Evolutionary conservation across 2,797 vertebrate species (phyloP), one percentile per base, ranked within the genome.

Genomic region (Sternotherus odoratus): DNA sequence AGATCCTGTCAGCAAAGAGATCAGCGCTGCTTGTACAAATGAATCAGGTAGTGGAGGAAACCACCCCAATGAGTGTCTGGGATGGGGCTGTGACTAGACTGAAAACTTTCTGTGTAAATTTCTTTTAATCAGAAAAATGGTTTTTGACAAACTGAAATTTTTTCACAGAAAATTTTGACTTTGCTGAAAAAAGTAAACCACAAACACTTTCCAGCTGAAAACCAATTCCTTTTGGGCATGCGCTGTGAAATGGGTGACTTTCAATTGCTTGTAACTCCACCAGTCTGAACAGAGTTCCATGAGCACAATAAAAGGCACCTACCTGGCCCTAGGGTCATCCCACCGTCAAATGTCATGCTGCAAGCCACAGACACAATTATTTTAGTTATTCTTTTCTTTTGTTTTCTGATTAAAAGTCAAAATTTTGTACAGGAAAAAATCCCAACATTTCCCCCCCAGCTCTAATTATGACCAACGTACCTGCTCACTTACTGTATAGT

Each of bases 21-120:
- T 95, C 93, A 43, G 66, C 87, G 19, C 75, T 96, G 50, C 89
- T 97, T 36, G 82, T 95, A 15, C 89, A 96, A 87, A 95, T 95
- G 96, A 97, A 97, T 77, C 94, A 97, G 94, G 95, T 97, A 85
- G 72, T 74, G 57, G 30, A 46, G 46, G 33, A 81, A 69, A 5
- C 33, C 19, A 36, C 63, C 63, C 19, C n/a, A 69, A n/a, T n/a
- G 63, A 66, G 33, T 21, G n/a, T n/a, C 17, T 66, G 63, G 17
- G 4, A 36, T 21, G 63, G n/a, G 17, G 63, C 63, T 66, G 33
- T 17, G 63, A 72, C 19, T 1, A 72, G 57, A 51, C 6, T 51
- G 30, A 33, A 78, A 53, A 13, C 21, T 74, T 82, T 85, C 57
- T 39, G 36, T 72, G 36, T 2, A 53, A 82, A 88, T 8, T 63